These are phyloP conservation scores for Drosophila arawakana DNA, from an alignment of 1,140 invertebrate genomes.

Conservation along the genomic window DNA sequence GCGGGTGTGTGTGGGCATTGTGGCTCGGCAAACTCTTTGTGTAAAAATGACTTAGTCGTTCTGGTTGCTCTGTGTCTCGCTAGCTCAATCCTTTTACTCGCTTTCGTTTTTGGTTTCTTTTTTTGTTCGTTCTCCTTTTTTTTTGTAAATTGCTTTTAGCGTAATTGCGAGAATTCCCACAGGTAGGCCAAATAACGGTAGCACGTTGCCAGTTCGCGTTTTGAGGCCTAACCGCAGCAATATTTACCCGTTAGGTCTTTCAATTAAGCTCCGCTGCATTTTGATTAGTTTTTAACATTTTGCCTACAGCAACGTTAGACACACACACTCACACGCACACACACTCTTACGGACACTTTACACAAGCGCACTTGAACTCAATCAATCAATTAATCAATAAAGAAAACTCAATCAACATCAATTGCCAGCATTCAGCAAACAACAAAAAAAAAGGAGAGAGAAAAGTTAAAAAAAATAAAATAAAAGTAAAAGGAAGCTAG, in stretches of 20 bases:
- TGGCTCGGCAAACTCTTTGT: constrained; percentile 36
- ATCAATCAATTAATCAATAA: constrained; percentile 80
- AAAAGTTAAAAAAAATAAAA: constrained; percentile 42
- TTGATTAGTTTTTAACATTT: constrained; percentile 78
- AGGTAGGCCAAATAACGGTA: constrained; percentile 55
- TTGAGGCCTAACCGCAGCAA: constrained; percentile 63
- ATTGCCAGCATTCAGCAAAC: constrained; percentile 61
- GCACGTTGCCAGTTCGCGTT: constrained; percentile 36
- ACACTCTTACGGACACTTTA: constrained; percentile 11
- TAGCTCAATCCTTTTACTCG: constrained; percentile 19
- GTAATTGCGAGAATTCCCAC: constrained; percentile 78
- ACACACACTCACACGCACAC: constrained; percentile 17
- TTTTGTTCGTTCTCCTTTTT: constrained; percentile 22
- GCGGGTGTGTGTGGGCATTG: constrained; percentile 13
- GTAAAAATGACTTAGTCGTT: constrained; percentile 46
- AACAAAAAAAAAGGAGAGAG: constrained; percentile 11
- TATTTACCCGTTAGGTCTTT: constrained; percentile 62
- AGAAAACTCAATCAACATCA: constrained; percentile 75
- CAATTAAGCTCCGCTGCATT: constrained; percentile 69
- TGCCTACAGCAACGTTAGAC: constrained; percentile 22
- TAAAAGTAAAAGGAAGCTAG: constrained; percentile 33
- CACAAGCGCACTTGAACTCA: constrained; percentile 62
- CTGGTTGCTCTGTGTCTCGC: constrained; percentile 20
- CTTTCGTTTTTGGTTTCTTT: constrained; percentile 5
- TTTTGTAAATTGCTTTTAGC: constrained; percentile 74